Percentiles rank a stretch among this genome's conserved stretches.
phyloP scores from a whole-genome alignment of 2,888 invertebrate species.

The Pilophorus perplexus region DNA sequence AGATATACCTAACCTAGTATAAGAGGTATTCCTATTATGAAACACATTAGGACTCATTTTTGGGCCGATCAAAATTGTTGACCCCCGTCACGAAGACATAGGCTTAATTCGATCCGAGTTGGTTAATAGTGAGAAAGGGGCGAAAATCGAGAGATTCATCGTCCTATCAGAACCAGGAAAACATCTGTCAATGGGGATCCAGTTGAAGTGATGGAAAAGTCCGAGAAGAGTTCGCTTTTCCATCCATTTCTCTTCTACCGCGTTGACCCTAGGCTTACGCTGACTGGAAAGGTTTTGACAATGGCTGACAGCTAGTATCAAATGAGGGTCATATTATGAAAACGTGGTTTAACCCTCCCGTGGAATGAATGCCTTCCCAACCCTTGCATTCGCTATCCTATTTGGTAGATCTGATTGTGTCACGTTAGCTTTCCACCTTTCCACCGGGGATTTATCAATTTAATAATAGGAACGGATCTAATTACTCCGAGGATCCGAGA shows the following conservation, averaged over 20 bases:
- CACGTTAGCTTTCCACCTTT: background rate
- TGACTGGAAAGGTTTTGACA: slow-evolving; percentile 19
- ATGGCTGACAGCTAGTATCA: slow-evolving; percentile 1
- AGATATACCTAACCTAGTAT: too few species aligned
- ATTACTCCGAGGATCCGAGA: too few species aligned
- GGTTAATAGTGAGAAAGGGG: too few species aligned
- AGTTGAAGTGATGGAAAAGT: background rate
- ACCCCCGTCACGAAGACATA: too few species aligned
- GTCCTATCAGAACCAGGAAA: background rate
- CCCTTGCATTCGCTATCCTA: background rate
- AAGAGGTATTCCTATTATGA: too few species aligned
- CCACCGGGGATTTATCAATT: too few species aligned
- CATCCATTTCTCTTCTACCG: slow-evolving; percentile 3
- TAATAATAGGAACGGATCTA: too few species aligned
- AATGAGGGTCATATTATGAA: background rate
- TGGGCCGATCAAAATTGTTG: too few species aligned
- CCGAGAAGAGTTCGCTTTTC: background rate
- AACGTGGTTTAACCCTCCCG: background rate
- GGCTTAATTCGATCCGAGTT: too few species aligned
- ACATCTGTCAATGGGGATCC: background rate
- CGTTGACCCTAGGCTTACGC: too few species aligned
- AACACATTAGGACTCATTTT: too few species aligned
- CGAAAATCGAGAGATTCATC: slow-evolving; percentile 1
- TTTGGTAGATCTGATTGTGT: background rate
- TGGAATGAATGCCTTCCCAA: too few species aligned